Percentiles rank a stretch among this genome's conserved stretches.
phyloP scores from a whole-genome alignment of 1,140 invertebrate genomes.

The Lepidurus couesii region DNA sequence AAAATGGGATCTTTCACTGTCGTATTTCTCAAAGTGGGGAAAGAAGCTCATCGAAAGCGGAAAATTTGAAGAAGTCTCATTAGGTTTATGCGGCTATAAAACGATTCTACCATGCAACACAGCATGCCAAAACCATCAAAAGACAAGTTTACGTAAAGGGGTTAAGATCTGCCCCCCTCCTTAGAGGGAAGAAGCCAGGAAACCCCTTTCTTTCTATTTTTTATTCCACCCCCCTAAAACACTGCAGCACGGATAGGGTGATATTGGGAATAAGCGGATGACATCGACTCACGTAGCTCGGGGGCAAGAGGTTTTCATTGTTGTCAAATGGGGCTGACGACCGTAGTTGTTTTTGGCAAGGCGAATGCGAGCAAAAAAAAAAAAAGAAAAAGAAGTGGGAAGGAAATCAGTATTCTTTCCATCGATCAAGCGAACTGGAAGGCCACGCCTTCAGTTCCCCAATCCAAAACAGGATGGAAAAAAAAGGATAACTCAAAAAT shows the following conservation, averaged over 20 bases:
- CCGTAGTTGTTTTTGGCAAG: constrained; percentile 14
- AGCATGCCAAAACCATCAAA: constrained; percentile 13
- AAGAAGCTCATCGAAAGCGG: not conserved
- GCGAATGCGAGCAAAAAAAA: not conserved
- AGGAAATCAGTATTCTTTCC: not conserved
- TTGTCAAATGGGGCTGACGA: constrained; percentile 1
- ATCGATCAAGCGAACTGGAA: not conserved
- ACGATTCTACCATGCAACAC: constrained; percentile 21
- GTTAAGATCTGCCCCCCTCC: not conserved
- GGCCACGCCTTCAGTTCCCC: too few species aligned
- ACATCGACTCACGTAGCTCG: not conserved
- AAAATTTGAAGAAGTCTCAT: constrained; percentile 11
- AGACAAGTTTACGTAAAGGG: not conserved
- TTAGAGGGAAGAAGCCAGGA: not conserved
- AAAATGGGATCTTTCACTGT: not conserved
- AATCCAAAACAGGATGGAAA: too few species aligned
- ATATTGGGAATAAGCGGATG: not conserved
- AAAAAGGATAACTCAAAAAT: too few species aligned
- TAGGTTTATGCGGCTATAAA: constrained; percentile 8
- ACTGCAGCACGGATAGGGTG: not conserved
- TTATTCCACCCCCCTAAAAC: not conserved
- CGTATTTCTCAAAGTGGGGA: not conserved
- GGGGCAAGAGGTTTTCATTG: constrained; percentile 1
- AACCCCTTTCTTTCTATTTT: not conserved
- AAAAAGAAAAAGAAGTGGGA: not conserved